Conservation (phyloP, 2,797 vertebrate genomes). For the Urophycis tenuis region DNA sequence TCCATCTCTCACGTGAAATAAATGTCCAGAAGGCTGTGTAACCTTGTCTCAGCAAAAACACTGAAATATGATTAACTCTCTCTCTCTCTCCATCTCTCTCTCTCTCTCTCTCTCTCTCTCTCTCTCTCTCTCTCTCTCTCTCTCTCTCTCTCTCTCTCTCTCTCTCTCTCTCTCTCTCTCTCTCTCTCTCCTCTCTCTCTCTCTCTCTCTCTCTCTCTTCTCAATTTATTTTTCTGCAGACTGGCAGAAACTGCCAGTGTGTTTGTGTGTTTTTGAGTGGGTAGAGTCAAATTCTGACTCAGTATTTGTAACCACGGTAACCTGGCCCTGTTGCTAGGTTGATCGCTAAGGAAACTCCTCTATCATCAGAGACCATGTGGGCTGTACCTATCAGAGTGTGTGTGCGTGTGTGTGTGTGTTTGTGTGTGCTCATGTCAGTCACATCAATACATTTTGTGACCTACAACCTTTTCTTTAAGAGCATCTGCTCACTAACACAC, state of each 20-base stretch:
- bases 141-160: background rate
- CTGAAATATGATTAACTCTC: conserved; percentile 12
- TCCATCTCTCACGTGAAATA: conserved; percentile 10
- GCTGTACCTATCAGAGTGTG: no score
- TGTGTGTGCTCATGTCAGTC: no score
- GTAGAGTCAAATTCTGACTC: background rate
- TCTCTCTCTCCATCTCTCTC: background rate
- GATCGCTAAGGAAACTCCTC: conserved; percentile 54
- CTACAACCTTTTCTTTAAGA: background rate
- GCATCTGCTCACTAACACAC: background rate
- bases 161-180: background rate
- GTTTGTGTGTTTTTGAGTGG: background rate
- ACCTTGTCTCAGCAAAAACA: conserved; percentile 26
- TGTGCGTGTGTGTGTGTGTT: no score
- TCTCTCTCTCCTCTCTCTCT: background rate
- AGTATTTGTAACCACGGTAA: conserved; percentile 58
- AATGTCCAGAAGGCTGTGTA: conserved; percentile 14
- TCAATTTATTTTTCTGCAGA: background rate
- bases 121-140: background rate
- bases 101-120: background rate
- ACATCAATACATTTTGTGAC: background rate
- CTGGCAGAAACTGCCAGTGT: background rate
- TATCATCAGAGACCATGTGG: no score
- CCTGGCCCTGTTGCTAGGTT: conserved; percentile 39
- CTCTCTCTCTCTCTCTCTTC: background rate